Conservation (phyloP, 2,888 invertebrate species). For the Alloplasta piceator region DNA sequence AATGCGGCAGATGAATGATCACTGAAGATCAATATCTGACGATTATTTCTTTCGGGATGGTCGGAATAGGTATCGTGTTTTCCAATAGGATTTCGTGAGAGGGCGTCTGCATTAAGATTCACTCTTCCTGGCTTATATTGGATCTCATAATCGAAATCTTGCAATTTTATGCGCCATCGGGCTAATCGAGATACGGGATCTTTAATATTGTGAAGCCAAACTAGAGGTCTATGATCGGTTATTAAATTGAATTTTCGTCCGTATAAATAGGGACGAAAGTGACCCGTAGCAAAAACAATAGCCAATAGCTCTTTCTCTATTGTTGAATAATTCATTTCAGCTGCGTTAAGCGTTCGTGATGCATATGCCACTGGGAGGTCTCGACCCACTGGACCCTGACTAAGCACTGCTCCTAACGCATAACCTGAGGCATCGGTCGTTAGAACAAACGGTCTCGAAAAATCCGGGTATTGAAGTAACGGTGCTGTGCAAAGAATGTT, state of each 20-base stretch:
- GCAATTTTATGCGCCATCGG: no score
- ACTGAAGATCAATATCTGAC: background rate
- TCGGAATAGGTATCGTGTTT: no score
- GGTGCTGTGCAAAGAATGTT: background rate
- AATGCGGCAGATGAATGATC: background rate
- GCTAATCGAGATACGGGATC: no score
- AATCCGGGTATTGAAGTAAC: background rate
- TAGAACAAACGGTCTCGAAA: background rate
- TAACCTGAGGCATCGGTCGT: background rate
- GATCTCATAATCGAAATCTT: background rate
- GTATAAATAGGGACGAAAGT: background rate
- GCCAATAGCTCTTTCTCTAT: conserved; percentile 8
- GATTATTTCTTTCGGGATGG: background rate
- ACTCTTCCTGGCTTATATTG: background rate
- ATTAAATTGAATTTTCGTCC: background rate
- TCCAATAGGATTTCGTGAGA: background rate
- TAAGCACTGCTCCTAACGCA: background rate
- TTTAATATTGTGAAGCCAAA: no score
- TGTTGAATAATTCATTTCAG: conserved; percentile 3
- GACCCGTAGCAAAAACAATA: background rate
- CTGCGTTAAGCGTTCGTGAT: background rate
- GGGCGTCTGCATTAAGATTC: background rate
- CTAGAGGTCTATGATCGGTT: background rate
- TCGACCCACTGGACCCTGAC: background rate
- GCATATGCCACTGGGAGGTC: background rate